phyloP scores from a whole-genome alignment of 2,113 vertebrate species.

The Prolemur simus region DNA sequence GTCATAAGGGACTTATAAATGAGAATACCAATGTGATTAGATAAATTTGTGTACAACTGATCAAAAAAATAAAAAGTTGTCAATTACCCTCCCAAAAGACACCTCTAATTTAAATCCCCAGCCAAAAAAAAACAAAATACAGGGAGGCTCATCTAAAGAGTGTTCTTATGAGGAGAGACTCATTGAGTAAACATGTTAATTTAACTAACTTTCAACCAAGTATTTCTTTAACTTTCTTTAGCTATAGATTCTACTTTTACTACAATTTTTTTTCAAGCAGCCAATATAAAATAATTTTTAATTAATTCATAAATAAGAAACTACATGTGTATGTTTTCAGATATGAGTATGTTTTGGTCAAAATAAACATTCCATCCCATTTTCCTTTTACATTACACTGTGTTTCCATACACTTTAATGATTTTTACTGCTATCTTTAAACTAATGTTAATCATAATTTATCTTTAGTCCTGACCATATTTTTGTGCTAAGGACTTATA shows the following conservation, averaged over 20 bases:
- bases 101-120: background rate
- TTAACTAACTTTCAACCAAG: background rate
- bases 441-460: background rate
- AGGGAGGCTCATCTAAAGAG: background rate
- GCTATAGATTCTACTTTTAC: background rate
- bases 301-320: constrained; percentile 3
- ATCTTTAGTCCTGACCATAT: background rate
- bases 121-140: background rate
- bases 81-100: background rate
- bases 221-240: background rate
- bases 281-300: background rate
- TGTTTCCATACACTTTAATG: background rate
- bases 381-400: background rate
- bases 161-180: background rate
- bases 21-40: background rate
- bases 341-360: background rate
- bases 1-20: background rate
- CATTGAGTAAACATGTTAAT: background rate
- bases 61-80: background rate
- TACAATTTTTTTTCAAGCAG: background rate
- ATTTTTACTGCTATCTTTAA: background rate
- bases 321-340: background rate
- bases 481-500: background rate
- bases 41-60: background rate
- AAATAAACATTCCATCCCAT: background rate